Conservation (phyloP, 2,797 vertebrate species). For the Nyctalus aviator region DNA sequence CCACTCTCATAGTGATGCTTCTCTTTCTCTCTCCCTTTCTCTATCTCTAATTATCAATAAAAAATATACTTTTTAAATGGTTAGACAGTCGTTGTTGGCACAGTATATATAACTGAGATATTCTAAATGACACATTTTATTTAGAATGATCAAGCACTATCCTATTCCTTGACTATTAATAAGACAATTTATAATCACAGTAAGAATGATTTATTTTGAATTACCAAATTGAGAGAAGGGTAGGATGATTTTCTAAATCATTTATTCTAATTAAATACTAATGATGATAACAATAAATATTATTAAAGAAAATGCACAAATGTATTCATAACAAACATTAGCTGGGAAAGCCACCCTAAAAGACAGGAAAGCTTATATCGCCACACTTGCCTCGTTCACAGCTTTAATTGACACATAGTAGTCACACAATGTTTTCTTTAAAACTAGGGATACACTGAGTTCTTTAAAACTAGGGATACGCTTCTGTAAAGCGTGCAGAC, state of each 20-base stretch:
- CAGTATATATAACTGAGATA: not conserved
- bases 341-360: not conserved
- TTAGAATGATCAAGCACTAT: conserved; percentile 35
- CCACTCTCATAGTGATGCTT: not conserved
- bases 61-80: not conserved
- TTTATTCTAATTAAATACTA: conserved; percentile 47
- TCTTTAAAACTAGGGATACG: not conserved
- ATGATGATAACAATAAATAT: not conserved
- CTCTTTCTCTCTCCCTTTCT: not conserved
- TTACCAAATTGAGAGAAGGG: not conserved
- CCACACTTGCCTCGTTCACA: not conserved
- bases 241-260: not conserved
- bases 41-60: not conserved
- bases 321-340: not conserved
- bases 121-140: not conserved
- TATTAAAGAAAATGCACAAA: conserved; percentile 18
- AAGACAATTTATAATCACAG: not conserved
- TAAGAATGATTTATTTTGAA: conserved; percentile 35
- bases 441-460: not conserved
- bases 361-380: not conserved
- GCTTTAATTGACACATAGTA: not conserved
- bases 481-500: not conserved
- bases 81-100: not conserved
- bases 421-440: not conserved
- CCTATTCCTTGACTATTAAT: not conserved